Evolutionary conservation across 1,140 invertebrate species (phyloP).

Genomic region (Calliphora vicina): DNA sequence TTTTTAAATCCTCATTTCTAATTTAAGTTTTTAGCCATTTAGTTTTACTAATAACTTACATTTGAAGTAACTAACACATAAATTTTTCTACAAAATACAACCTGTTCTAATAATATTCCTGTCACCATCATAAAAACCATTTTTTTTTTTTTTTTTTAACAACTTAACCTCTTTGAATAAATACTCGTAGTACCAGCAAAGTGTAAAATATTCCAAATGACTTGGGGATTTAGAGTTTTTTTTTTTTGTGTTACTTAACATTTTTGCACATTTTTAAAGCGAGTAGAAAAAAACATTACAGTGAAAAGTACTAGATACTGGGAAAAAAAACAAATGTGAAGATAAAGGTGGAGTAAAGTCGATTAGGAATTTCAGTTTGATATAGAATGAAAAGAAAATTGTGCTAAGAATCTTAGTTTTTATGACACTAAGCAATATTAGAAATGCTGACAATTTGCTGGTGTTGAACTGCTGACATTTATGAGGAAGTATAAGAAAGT

Average conservation of each 20-base stretch:
- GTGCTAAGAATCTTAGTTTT: too few relatives aligned
- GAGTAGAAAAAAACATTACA: not conserved
- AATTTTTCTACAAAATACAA: not conserved
- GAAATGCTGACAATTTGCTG: too few relatives aligned
- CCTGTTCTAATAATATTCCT: conserved; percentile 5
- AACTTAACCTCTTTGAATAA: not conserved
- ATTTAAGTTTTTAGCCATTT: too few relatives aligned
- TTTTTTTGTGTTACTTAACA: not conserved
- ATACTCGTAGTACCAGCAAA: too few relatives aligned
- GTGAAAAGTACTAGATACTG: not conserved
- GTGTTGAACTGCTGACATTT: too few relatives aligned
- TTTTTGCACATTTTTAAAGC: not conserved
- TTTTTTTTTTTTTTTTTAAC: not conserved
- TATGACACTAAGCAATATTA: too few relatives aligned
- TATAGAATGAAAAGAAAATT: too few relatives aligned
- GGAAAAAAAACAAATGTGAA: not conserved
- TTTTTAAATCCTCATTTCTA: too few relatives aligned
- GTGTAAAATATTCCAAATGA: not conserved
- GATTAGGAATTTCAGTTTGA: too few relatives aligned
- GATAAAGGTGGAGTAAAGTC: not conserved
- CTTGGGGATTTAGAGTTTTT: not conserved
- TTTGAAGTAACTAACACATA: too few relatives aligned
- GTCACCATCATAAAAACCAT: conserved; percentile 5
- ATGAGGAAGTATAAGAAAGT: too few relatives aligned
- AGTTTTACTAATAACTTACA: too few relatives aligned